Evolutionary conservation across 2,797 vertebrate species (phyloP), one percentile per base, ranked within the genome.

Genomic region (Sebastes trivittatus): DNA sequence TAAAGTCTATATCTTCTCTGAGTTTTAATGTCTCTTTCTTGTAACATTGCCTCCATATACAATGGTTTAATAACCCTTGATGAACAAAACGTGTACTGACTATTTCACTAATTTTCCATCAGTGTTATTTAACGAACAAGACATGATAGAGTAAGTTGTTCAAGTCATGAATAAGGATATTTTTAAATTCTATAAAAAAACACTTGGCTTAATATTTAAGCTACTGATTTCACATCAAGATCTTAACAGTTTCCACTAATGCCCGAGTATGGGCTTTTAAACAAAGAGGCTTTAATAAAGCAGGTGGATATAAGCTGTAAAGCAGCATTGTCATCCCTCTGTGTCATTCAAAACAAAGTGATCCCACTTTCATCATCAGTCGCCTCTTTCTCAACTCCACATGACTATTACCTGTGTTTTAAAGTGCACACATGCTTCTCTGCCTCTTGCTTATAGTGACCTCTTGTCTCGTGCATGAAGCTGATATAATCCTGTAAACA

Each of bases 401-500:
- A 58, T 64, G 74, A 80, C 64, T 69, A 42, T 22, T 69, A 29
- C 23, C 10, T 56, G 38, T 75, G 71, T 85, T 80, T 85, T 72
- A 79, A 78, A 83, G 78, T 71, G 52, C 62, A 42, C 18, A 66
- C 20, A 4, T 61, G 77, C 71, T 71, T 80, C 29, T 11, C 61
- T 46, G 25, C 55, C 22, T 71, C 75, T 78, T 68, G 60, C 64
- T 72, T 42, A 49, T 54, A 82, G 66, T 87, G 82, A 77, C 88
- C 85, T 78, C 83, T 82, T 58, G 82, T 91, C 87, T 91, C 30
- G 3, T 16, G 55, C 60, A 46, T 23, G 72, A 79, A 84, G 82
- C 84, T 72, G 49, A 82, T 78, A 73, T 89, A 84, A 94, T 91
- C 88, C 88, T 34, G 61, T 94, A 94, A 95, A 93, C 89, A 88